phyloP scores from a whole-genome alignment of 2,888 invertebrate species.

The Ametastegia equiseti region DNA sequence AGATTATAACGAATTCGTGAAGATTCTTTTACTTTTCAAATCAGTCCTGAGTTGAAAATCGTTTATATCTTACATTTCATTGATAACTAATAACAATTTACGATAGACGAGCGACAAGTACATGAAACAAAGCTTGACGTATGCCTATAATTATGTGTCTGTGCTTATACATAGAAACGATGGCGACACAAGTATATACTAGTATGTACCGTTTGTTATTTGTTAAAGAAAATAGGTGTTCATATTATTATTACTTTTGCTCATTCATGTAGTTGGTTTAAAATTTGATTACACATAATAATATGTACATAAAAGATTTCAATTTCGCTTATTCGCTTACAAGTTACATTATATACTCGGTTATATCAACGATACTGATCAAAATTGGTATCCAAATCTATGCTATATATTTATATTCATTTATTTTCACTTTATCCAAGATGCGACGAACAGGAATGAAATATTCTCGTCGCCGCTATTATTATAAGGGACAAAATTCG shows the following conservation, averaged over 20 bases:
- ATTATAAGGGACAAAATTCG: neutral
- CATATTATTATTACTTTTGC: neutral
- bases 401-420: neutral
- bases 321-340: neutral
- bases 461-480: neutral
- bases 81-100: neutral
- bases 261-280: neutral
- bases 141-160: neutral
- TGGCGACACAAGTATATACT: neutral
- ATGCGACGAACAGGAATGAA: neutral
- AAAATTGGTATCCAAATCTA: slow-evolving; percentile 2
- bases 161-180: neutral
- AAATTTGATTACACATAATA: slow-evolving; percentile 40
- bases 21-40: neutral
- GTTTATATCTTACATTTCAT: neutral
- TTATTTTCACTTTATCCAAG: neutral
- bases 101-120: neutral
- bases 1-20: too few species aligned
- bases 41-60: neutral
- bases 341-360: slow-evolving; percentile 7
- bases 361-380: neutral
- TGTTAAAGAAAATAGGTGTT: neutral
- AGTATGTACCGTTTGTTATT: neutral
- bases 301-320: neutral
- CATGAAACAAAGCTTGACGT: neutral